These are phyloP conservation scores for Serranochromis macrocephalus DNA, from an alignment of 2,113 vertebrate species.

Conservation along the genomic window DNA sequence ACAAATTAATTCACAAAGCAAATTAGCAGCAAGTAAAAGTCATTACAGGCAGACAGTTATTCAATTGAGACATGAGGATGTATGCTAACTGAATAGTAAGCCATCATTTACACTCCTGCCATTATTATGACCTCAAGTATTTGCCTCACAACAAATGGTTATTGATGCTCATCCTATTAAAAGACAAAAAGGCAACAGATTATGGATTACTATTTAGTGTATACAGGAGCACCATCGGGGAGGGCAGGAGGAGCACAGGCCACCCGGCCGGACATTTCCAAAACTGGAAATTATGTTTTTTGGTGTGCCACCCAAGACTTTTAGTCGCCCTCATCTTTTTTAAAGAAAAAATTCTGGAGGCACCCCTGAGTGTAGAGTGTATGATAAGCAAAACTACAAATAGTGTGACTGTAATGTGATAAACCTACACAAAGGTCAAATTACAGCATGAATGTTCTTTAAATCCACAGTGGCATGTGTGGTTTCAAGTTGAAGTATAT, in stretches of 20 bases:
- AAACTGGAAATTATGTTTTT: background rate
- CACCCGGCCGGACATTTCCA: background rate
- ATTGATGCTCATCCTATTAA: background rate
- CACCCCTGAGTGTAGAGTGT: background rate
- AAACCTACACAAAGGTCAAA: conserved; percentile 44
- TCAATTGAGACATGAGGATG: background rate
- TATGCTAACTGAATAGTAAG: background rate
- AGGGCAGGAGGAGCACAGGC: background rate
- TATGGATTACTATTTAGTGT: background rate
- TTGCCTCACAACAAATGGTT: background rate
- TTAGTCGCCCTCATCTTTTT: background rate
- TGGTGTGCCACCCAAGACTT: background rate
- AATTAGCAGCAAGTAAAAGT: background rate
- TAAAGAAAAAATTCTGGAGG: background rate
- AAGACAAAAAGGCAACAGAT: background rate
- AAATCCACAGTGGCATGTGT: background rate
- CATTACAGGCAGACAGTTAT: background rate
- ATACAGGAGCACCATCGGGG: background rate
- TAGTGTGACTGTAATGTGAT: conserved; percentile 3
- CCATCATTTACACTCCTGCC: background rate
- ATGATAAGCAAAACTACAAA: background rate
- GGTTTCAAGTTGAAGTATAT: conserved; percentile 39
- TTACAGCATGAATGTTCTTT: conserved; percentile 36
- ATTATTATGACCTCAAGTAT: background rate
- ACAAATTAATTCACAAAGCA: background rate